phyloP scores from a whole-genome alignment of 2,888 invertebrate species.

The Macropis europaea region DNA sequence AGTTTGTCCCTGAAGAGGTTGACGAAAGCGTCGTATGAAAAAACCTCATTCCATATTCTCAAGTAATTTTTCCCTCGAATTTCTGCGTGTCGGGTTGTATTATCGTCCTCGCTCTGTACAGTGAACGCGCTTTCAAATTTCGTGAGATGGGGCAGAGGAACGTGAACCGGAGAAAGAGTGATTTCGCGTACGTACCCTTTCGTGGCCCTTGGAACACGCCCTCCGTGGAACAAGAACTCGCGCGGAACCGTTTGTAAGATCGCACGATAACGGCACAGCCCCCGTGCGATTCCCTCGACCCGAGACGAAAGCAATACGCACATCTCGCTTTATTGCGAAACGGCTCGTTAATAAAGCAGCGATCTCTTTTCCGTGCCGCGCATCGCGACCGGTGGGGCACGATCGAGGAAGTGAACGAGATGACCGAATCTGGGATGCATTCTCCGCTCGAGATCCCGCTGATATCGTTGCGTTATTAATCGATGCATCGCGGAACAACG shows the following conservation, averaged over 20 bases:
- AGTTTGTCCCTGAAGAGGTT: too few relatives aligned
- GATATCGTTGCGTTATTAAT: slow-evolving; percentile 53
- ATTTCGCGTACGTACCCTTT: slow-evolving; percentile 48
- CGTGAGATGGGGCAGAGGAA: not conserved
- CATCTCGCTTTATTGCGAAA: slow-evolving; percentile 64
- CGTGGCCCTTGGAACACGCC: slow-evolving; percentile 56
- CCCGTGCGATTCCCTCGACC: slow-evolving; percentile 61
- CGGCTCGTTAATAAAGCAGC: slow-evolving; percentile 69
- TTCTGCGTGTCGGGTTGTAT: too few relatives aligned
- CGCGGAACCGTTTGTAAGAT: slow-evolving; percentile 65
- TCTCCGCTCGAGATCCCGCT: slow-evolving; percentile 33
- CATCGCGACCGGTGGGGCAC: slow-evolving; percentile 22
- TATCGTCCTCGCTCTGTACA: too few relatives aligned
- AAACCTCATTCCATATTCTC: too few relatives aligned
- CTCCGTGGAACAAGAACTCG: slow-evolving; percentile 40
- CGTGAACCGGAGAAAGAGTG: slow-evolving; percentile 9
- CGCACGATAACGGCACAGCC: slow-evolving; percentile 65
- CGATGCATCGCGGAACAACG: slow-evolving; percentile 39
- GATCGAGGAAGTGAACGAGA: slow-evolving; percentile 53
- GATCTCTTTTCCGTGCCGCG: slow-evolving; percentile 42
- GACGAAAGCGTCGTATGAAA: too few relatives aligned
- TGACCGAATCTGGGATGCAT: slow-evolving; percentile 54
- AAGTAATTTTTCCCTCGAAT: too few relatives aligned
- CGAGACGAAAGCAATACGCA: slow-evolving; percentile 57
- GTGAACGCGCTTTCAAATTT: too few relatives aligned